These are phyloP conservation scores for Hermaeophaga mercurialis DNA, from an alignment of 2,888 invertebrate genomes.

Conservation along the genomic window DNA sequence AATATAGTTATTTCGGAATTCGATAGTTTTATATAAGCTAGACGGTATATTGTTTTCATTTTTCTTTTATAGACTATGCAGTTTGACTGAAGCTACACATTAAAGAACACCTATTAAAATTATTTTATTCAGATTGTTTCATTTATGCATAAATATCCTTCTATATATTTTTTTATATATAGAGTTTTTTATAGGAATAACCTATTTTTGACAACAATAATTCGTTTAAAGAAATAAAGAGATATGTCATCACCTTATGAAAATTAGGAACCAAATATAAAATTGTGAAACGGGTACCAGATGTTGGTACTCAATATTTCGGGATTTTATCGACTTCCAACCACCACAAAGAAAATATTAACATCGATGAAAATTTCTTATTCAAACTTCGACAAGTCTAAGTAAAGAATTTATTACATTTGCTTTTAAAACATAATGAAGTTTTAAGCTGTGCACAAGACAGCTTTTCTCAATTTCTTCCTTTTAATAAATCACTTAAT, in stretches of 20 bases:
- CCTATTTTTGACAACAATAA: background rate
- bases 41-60: conserved; percentile 42
- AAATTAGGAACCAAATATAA: conserved; percentile 19
- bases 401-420: too few species aligned
- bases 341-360: too few species aligned
- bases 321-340: too few species aligned
- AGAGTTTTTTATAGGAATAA: conserved; percentile 17
- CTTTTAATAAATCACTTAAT: too few species aligned
- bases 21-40: conserved; percentile 49
- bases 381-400: too few species aligned
- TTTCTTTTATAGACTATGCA: conserved; percentile 34
- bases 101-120: conserved; percentile 50
- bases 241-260: conserved; percentile 18
- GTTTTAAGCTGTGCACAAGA: too few species aligned
- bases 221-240: conserved; percentile 13
- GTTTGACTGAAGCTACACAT: conserved; percentile 54
- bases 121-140: conserved; percentile 27
- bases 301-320: too few species aligned
- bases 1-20: conserved; percentile 56
- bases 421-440: too few species aligned
- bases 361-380: too few species aligned
- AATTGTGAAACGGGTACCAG: too few species aligned
- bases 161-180: conserved; percentile 26
- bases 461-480: too few species aligned
- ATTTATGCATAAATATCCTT: conserved; percentile 33